Percentiles rank a stretch among this genome's conserved stretches.
Evolutionary conservation across 2,888 invertebrate genomes (phyloP).

Genomic region (Lasioglossum morio): DNA sequence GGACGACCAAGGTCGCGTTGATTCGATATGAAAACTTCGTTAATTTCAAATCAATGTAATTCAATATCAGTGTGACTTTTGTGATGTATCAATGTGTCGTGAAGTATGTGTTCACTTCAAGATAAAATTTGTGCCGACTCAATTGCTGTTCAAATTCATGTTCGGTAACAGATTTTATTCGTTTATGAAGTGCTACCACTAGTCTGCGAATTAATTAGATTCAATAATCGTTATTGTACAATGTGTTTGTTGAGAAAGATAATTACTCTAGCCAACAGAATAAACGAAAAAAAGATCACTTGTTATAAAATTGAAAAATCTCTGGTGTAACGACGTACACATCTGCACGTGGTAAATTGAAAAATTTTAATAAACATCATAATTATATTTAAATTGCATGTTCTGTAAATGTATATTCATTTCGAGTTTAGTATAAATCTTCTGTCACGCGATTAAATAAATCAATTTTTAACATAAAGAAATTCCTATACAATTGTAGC

Average conservation of each 20-base stretch:
- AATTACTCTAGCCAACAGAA: not conserved
- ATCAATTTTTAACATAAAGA: not conserved
- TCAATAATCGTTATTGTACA: not conserved
- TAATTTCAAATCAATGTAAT: not conserved
- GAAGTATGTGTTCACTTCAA: not conserved
- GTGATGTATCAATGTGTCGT: not conserved
- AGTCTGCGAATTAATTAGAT: not conserved
- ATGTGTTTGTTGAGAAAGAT: not conserved
- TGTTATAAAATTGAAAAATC: not conserved
- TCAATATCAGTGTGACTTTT: not conserved
- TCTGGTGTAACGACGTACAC: not conserved
- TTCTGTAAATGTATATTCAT: not conserved
- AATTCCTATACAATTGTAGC: not conserved
- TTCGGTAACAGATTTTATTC: not conserved
- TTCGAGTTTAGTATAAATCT: not conserved
- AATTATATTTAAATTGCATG: not conserved
- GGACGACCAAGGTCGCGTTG: not conserved
- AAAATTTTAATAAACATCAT: not conserved
- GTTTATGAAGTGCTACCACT: not conserved
- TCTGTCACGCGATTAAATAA: not conserved
- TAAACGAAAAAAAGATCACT: not conserved
- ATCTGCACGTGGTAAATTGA: not conserved
- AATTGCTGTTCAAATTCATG: not conserved
- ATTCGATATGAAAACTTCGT: not conserved
- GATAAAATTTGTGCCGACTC: not conserved